Base-by-base conservation (phyloP, 30 jellyfish, hydroid and myxozoan genomes). In the Chrysaora quinquecirrha region DNA sequence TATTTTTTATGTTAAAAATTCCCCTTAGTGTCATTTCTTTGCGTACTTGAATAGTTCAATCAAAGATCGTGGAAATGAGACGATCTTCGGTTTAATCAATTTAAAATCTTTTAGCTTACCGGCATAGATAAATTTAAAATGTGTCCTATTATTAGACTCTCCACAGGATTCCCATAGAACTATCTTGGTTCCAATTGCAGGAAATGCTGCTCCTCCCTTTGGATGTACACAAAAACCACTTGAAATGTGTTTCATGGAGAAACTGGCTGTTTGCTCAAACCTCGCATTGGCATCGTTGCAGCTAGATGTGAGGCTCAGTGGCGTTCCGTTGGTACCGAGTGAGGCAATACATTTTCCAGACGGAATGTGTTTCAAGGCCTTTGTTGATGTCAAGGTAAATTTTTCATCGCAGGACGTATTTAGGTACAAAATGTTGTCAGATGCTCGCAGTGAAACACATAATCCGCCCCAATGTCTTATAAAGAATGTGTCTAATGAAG, bases 211-310 rank as follows among this genome's bases (percentile, higher is more conserved):
- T n/a, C n/a, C n/a, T n/a, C n/a, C n/a, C n/a, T n/a, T n/a, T n/a
- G n/a, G n/a, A n/a, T n/a, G n/a, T n/a, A n/a, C n/a, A 38, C 54
- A 85, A 32, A 74, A 74, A 1, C 96, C 96, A 20, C 86, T 74
- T n/a, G 76, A 1, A 1, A 74, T 23, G 34, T 85, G 96, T 49
- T 35, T 54, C 66, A 70, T 72, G 20, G 96, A 77, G 34, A 48
- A 38, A 1, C 64, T 25, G 4, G 73, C 23, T 0, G 93, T 82
- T 64, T 69, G 86, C 73, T 54, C 80, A 52, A 82, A 82, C 9
- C 35, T 61, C 30, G 86, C n/a, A 18, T 64, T 38, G 3, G 49
- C 29, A 18, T 70, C 54, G 54, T 6, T 14, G 14, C 54, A 38
- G 14, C 11, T 14, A 38, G 54, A 38, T 14, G 54, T 3, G 6